Base-by-base conservation (phyloP, 92 coral and sea anemone species). In the Scolanthus callimorphus region DNA sequence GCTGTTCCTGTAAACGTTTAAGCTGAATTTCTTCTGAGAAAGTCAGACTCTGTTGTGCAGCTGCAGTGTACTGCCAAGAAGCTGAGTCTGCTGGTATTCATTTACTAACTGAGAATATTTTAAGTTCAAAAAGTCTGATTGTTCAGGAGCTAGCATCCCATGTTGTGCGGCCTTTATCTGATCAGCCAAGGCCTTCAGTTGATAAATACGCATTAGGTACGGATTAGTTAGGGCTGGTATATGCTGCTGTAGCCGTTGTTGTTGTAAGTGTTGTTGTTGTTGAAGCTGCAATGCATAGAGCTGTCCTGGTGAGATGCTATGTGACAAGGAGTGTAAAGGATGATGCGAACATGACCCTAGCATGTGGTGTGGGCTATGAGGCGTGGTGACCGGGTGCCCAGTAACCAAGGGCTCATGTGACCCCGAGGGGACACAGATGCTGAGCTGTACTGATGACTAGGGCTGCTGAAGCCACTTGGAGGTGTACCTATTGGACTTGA, bases 241-340 rank as follows among this genome's bases (percentile, higher is more conserved):
- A 27, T 81, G 84, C 29, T 74, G 78, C 29, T 47, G 77, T 52
- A 59, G 53, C 39, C 63, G 30, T 2, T 75, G 75, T 29, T 71
- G 81, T 59, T 86, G 85, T 39, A 61, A 75, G 17, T 72, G 76
- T 13, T 71, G 78, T n/a, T 82, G 86, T 34, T 83, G 85, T 30
- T 77, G 90, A 29, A 61, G 62, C 25, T 85, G 86, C 13, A 74
- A 62, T 45, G 83, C 78, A 59, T 86, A 77, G 21, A 81, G 39
- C 49, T 86, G 81, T 62, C 29, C 49, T 59, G 74, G 41, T 26
- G 75, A 55, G 1, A 76, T 53, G 60, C 57, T 76, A 17, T 61
- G 70, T n/a, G 61, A 39, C 1, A 6, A 15, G 6, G 61, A 39
- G 23, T 46, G 52, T 19, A 11, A 4, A 46, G 17, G 4, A 4